These are phyloP conservation scores for Phalacrocorax carbo DNA, from an alignment of 2,113 vertebrate species.

Conservation along the genomic window DNA sequence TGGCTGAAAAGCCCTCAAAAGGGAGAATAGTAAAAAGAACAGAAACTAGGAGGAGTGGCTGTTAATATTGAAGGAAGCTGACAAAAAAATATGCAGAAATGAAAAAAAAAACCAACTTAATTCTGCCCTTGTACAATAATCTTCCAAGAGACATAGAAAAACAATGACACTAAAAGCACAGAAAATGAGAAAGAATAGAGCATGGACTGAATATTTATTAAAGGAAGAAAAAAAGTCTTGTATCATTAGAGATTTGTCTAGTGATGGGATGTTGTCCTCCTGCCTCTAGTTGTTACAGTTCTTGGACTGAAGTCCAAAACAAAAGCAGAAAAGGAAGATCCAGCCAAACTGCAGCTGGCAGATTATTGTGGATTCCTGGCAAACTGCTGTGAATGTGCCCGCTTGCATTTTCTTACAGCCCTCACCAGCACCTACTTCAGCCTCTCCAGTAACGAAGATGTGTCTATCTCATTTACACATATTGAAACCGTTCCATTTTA, in stretches of 20 bases:
- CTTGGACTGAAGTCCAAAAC: slow-evolving; percentile 31
- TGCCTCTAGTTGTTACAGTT: neutral
- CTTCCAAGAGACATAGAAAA: neutral
- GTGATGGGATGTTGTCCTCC: neutral
- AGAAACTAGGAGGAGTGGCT: neutral
- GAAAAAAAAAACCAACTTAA: neutral
- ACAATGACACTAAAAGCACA: neutral
- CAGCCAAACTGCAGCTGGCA: slow-evolving; percentile 41
- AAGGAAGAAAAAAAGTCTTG: neutral
- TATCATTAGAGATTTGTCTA: neutral
- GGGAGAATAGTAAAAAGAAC: neutral
- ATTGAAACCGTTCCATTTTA: neutral
- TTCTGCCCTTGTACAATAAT: neutral
- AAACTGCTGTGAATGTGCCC: slow-evolving; percentile 8
- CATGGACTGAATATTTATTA: neutral
- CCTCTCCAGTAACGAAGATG: slow-evolving; percentile 30
- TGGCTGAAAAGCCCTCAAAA: neutral
- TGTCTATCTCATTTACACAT: slow-evolving; percentile 19
- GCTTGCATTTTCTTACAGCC: slow-evolving; percentile 6
- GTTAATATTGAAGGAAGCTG: neutral
- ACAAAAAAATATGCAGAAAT: neutral
- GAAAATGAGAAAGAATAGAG: neutral
- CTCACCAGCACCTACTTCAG: slow-evolving; percentile 4
- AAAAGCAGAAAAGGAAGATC: slow-evolving; percentile 5
- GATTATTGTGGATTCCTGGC: neutral